Evolutionary conservation across 2,888 invertebrate genomes (phyloP), one percentile per base, ranked within the genome.

Genomic region (Tenthredo scrophulariae): DNA sequence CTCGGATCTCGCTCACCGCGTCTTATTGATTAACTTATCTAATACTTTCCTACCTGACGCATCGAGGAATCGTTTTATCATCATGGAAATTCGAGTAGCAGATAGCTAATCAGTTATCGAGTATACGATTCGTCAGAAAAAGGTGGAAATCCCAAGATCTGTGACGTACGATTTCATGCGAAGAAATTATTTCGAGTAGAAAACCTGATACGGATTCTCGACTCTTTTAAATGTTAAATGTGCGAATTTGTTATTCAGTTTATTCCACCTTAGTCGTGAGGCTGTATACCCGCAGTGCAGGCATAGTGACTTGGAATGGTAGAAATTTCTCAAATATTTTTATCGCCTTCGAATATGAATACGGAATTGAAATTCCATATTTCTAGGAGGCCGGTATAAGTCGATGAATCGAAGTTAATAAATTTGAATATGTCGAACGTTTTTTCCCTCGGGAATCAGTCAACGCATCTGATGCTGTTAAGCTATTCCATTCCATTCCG

Each of bases 271-370:
- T 7, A 74, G 22, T 43, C 37, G 40, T 37, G 10, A 74, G 40
- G 26, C 9, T 0, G 7, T n/a, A 40, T 43, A 37, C 13, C 72
- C n/a, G 40, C n/a, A 43, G 40, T 2, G 37, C 37, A 37, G 37
- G 37, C 33, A 33, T 7, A 10, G n/a, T 13, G 43, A 33, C 70
- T 70, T 70, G 22, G 22, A 43, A 33, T 15, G 70, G 70, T 18
- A 43, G 72, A n/a, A 74, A 40, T 74, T 74, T 43, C 5, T 10
- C 72, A 10, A 74, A 74, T 74, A 74, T 67, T 67, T 18, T 67
- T 33, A 67, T 43, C 72, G 43, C 26, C 2, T n/a, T 22, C 40
- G 43, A 74, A 43, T 74, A 74, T 37, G 15, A 74, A 74, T n/a
- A 74, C 43, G 72, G 10, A 74, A 74, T 74, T 74, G 40, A 5